Percentiles rank a stretch among this genome's conserved stretches.
Conservation (phyloP, 2,888 invertebrate species). For the Pseudoips prasinana region DNA sequence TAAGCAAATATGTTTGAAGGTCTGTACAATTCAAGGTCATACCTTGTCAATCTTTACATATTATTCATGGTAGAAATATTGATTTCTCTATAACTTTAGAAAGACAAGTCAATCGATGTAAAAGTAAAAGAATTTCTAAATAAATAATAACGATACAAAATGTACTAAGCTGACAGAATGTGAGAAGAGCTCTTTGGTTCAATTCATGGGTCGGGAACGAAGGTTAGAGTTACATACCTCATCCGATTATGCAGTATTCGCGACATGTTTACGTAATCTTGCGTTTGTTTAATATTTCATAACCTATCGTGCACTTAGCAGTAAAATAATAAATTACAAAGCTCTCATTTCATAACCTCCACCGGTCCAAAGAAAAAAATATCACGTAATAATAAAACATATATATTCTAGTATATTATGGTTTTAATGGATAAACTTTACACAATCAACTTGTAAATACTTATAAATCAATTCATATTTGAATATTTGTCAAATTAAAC, state of each 20-base stretch:
- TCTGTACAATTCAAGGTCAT: too few species aligned
- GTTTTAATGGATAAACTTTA: slow-evolving; percentile 53
- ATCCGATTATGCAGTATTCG: slow-evolving; percentile 73
- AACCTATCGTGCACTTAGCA: slow-evolving; percentile 45
- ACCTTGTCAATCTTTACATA: too few species aligned
- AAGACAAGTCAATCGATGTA: too few species aligned
- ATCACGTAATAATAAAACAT: slow-evolving; percentile 46
- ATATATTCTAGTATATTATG: slow-evolving; percentile 36
- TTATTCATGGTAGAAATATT: too few species aligned
- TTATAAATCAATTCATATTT: slow-evolving; percentile 69
- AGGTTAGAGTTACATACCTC: slow-evolving; percentile 48
- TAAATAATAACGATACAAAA: background rate
- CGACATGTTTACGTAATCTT: slow-evolving; percentile 68
- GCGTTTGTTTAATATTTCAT: slow-evolving; percentile 52
- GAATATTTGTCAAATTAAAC: slow-evolving; percentile 54
- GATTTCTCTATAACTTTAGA: too few species aligned
- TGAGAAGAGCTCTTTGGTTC: slow-evolving; percentile 2
- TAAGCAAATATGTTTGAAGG: too few species aligned
- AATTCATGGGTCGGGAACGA: slow-evolving; percentile 14
- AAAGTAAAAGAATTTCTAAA: too few species aligned
- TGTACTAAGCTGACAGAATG: slow-evolving; percentile 5
- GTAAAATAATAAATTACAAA: slow-evolving; percentile 37
- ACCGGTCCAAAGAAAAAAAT: slow-evolving; percentile 50
- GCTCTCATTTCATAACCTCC: slow-evolving; percentile 67
- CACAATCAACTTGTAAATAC: slow-evolving; percentile 73